Evolutionary conservation across 1,140 invertebrate genomes (phyloP), one percentile per base, ranked within the genome.

Genomic region (Solenopsis fugax): DNA sequence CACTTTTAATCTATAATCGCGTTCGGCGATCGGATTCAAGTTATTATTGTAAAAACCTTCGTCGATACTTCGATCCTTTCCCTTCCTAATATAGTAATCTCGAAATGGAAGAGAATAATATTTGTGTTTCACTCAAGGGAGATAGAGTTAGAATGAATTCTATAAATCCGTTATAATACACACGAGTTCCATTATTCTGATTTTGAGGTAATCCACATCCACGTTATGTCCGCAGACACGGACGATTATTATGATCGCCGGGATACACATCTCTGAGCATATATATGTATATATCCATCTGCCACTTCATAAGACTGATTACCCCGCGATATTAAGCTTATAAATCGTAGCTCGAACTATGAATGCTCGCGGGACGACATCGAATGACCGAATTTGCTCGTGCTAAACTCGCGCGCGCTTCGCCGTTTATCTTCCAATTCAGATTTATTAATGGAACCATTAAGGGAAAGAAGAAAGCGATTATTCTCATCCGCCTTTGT

Each of bases 331-430:
- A 84, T 84, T 84, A 84, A 73, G 80, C 80, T 75, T 84, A 54
- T 84, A 84, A 73, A 84, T 75, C 80, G 69, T 84, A 72, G 73
- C 69, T 84, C 24, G 69, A 82, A 84, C 41, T 75, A 84, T 75
- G 45, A 69, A 82, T 73, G 77, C 64, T 41, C 16, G 48, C 54
- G 13, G 41, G 13, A 60, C 18, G 67, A 82, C 67, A 72, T 82
- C 78, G 56, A 75, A 60, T 34, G 80, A 48, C 69, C 69, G 56
- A 82, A 82, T 82, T 72, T 37, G 50, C 41, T 48, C 10, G 34
- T 13, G 50, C 24, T 71, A 71, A 81, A 16, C 64, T 50, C 41
- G 41, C 12, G 37, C 4, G 45, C 37, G 37, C 24, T 16, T 34
- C 41, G 80, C 41, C 41, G 69, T 84, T 84, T 84, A 50, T 82